Conservation (phyloP, 2,888 invertebrate species). For the Macaria notata region DNA sequence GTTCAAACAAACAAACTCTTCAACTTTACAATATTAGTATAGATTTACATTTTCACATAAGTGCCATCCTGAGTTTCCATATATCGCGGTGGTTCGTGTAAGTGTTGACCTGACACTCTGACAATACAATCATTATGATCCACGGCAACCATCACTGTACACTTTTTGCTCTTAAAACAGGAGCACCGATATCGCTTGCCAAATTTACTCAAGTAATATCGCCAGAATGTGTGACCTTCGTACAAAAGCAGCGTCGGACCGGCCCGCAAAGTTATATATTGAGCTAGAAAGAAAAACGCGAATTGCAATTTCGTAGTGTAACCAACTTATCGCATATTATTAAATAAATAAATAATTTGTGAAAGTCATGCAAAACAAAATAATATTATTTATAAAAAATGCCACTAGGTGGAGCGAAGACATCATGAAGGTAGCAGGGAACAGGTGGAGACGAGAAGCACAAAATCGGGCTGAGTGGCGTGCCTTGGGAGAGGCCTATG, state of each 20-base stretch:
- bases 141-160: conserved; percentile 11
- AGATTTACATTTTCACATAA: conserved; percentile 6
- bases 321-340: too few species aligned
- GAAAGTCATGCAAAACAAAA: too few species aligned
- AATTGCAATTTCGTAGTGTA: too few species aligned
- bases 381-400: too few species aligned
- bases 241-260: conserved; percentile 14
- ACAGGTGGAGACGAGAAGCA: too few species aligned
- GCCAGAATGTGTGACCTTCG: conserved; percentile 11
- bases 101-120: not conserved
- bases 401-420: too few species aligned
- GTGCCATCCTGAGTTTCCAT: conserved; percentile 1
- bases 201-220: not conserved
- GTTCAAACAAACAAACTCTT: too few species aligned
- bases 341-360: too few species aligned
- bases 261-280: conserved; percentile 9
- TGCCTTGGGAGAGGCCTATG: too few species aligned
- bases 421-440: too few species aligned
- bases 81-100: conserved; percentile 17
- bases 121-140: conserved; percentile 2
- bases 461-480: too few species aligned
- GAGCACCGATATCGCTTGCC: conserved; percentile 20
- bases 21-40: too few species aligned
- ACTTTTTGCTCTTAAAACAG: conserved; percentile 2
- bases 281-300: conserved; percentile 2